Percentiles rank a stretch among this genome's conserved stretches.
Evolutionary conservation across 2,797 vertebrate species (phyloP).

Genomic region (Sebastes cheni): DNA sequence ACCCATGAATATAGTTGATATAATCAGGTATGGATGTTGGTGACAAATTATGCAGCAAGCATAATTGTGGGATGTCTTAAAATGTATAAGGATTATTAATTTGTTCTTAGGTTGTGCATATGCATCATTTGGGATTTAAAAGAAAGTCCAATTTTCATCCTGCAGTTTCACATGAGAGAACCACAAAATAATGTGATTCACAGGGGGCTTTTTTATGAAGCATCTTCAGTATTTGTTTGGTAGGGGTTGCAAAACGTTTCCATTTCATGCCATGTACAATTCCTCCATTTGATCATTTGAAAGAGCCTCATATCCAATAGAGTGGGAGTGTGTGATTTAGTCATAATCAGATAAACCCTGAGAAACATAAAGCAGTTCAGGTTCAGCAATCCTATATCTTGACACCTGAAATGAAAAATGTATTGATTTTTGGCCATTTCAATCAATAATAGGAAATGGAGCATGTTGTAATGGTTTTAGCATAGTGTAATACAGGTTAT

Average conservation of each 20-base stretch:
- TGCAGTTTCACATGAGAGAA: not conserved
- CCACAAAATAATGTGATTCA: not conserved
- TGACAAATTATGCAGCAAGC: too few species aligned
- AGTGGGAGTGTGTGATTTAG: not conserved
- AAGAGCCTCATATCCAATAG: not conserved
- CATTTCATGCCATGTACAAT: not conserved
- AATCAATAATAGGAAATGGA: not conserved
- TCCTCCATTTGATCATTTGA: not conserved
- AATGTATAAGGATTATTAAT: not conserved
- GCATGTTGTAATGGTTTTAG: not conserved
- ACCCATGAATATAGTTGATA: too few species aligned
- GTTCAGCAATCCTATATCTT: not conserved
- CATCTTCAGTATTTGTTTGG: not conserved
- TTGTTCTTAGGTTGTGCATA: too few species aligned
- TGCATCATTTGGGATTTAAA: not conserved
- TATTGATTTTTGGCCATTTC: not conserved
- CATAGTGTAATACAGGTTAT: not conserved
- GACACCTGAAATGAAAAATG: not conserved
- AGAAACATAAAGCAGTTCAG: too few species aligned
- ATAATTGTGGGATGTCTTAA: too few species aligned
- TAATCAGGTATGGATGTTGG: too few species aligned
- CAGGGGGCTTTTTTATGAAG: not conserved
- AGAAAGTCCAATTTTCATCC: not conserved
- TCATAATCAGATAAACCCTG: too few species aligned
- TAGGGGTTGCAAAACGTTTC: not conserved